phyloP scores from a whole-genome alignment of 2,888 invertebrate species.

The Cynaeus angustus region DNA sequence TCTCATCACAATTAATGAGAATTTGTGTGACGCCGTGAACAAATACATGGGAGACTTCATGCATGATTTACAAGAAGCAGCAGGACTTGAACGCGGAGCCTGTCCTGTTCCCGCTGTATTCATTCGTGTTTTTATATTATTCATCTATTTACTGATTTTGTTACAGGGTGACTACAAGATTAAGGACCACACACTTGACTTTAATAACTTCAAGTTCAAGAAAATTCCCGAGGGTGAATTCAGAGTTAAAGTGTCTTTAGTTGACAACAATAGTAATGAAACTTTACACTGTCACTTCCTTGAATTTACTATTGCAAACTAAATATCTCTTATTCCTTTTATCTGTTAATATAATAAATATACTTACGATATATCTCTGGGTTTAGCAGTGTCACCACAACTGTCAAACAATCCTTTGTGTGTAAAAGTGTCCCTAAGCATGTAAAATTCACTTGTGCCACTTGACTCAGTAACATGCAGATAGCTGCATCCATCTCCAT shows the following conservation, averaged over 20 bases:
- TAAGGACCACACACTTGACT: conserved; percentile 55
- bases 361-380: conserved; percentile 71
- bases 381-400: conserved; percentile 70
- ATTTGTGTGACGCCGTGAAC: conserved; percentile 51
- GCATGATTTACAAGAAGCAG: conserved; percentile 54
- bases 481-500: conserved; percentile 73
- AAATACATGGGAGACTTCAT: conserved; percentile 57
- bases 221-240: conserved; percentile 55
- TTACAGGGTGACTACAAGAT: conserved; percentile 59
- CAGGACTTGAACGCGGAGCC: conserved; percentile 53
- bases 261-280: conserved; percentile 51
- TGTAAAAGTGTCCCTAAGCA: conserved; percentile 70
- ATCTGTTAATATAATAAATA: conserved; percentile 19
- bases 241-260: conserved; percentile 49
- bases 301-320: conserved; percentile 49
- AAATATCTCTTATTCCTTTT: conserved; percentile 1
- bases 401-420: conserved; percentile 71
- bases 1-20: conserved; percentile 52
- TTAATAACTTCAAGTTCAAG: conserved; percentile 54
- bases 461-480: conserved; percentile 70
- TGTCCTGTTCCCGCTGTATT: conserved; percentile 58
- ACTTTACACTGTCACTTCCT: conserved; percentile 52
- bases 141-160: not conserved
- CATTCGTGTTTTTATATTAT: not conserved
- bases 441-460: conserved; percentile 67